phyloP scores from a whole-genome alignment of 2,888 invertebrate genomes.

The Euclidia mi region DNA sequence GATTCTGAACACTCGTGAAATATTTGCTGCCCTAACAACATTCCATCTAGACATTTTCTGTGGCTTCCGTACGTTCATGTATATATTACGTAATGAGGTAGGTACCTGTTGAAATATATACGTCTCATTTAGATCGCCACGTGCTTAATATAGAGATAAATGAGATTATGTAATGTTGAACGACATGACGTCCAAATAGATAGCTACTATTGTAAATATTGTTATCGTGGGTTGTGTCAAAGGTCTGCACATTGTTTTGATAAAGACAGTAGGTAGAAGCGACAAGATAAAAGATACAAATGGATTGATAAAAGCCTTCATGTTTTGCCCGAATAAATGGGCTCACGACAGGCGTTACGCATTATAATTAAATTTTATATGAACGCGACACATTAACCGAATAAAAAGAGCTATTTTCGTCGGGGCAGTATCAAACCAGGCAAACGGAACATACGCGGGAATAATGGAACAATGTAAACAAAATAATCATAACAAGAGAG shows the following conservation, averaged over 20 bases:
- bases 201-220: no score
- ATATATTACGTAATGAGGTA: no score
- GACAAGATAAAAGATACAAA: conserved; percentile 33
- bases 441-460: conserved; percentile 62
- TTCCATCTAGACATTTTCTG: conserved; percentile 52
- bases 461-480: conserved; percentile 72
- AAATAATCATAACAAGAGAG: conserved; percentile 66
- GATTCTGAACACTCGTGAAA: no score
- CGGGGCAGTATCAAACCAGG: conserved; percentile 59
- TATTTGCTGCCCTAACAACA: conserved; percentile 29
- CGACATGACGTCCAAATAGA: no score
- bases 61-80: conserved; percentile 54
- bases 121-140: no score
- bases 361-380: conserved; percentile 45
- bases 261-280: conserved; percentile 15
- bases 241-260: conserved; percentile 11
- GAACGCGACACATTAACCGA: conserved; percentile 56
- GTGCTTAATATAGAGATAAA: no score
- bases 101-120: no score
- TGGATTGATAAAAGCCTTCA: conserved; percentile 19
- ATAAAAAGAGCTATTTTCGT: conserved; percentile 65
- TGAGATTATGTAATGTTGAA: no score
- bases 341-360: not conserved
- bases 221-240: no score
- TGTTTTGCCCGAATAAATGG: conserved; percentile 12